These are phyloP conservation scores for Rhynchomys soricoides DNA, from an alignment of 2,113 vertebrate species.

Conservation along the genomic window DNA sequence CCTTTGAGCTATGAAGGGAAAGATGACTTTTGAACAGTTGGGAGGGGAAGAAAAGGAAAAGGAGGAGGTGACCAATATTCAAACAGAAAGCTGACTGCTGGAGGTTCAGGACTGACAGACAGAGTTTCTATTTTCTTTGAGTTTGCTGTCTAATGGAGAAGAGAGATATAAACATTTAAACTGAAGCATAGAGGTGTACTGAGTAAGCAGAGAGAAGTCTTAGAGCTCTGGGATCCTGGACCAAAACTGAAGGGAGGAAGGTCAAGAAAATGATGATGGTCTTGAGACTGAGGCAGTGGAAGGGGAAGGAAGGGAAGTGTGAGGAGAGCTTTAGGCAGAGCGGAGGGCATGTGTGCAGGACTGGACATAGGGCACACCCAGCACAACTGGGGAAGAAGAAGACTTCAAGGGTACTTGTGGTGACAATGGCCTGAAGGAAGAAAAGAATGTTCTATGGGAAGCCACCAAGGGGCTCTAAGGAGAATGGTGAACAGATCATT, in stretches of 20 bases:
- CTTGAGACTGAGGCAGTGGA: background rate
- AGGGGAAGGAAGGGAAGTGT: background rate
- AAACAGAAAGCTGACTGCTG: background rate
- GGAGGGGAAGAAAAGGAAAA: background rate
- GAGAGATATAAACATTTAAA: background rate
- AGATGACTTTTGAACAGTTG: background rate
- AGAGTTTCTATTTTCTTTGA: background rate
- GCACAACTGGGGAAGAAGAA: background rate
- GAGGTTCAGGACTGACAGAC: background rate
- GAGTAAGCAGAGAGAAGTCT: background rate
- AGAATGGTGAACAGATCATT: background rate
- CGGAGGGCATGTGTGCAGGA: background rate
- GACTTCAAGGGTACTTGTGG: background rate
- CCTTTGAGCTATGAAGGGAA: background rate
- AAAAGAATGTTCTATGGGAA: background rate
- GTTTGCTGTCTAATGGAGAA: background rate
- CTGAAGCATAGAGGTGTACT: background rate
- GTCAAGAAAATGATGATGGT: background rate
- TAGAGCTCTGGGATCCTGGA: background rate
- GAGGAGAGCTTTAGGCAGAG: too few species aligned
- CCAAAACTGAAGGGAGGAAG: background rate
- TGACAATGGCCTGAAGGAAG: background rate
- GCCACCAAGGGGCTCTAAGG: background rate
- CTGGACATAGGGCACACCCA: background rate
- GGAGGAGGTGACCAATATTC: background rate